Evolutionary conservation across 2,113 vertebrate species (phyloP).

Genomic region (Microtus pennsylvanicus): DNA sequence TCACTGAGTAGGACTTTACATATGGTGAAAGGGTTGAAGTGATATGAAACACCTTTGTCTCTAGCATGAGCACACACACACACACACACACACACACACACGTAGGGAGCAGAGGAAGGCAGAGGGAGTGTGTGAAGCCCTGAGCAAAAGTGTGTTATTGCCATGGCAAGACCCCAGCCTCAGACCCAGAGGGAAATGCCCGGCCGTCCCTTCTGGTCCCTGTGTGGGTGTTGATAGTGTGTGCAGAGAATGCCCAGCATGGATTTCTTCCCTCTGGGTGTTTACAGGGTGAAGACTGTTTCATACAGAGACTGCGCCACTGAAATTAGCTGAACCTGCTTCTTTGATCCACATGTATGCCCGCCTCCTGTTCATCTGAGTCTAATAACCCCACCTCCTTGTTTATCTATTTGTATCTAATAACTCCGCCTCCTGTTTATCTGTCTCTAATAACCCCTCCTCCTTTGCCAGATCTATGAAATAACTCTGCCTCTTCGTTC

Average conservation of each 20-base stretch:
- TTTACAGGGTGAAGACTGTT: background rate
- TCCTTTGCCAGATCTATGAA: background rate
- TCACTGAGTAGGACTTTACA: background rate
- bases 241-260: background rate
- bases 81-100: background rate
- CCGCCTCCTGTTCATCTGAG: background rate
- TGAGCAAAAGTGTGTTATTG: background rate
- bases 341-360: background rate
- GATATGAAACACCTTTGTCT: background rate
- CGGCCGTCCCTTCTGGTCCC: background rate
- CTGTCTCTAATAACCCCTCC: background rate
- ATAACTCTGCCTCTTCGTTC: background rate
- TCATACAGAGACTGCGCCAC: background rate
- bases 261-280: too few relatives aligned
- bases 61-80: background rate
- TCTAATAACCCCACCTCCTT: background rate
- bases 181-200: background rate
- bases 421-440: background rate
- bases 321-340: background rate
- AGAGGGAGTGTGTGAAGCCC: background rate
- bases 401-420: too few relatives aligned
- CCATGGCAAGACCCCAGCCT: background rate
- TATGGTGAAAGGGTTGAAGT: background rate
- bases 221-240: background rate
- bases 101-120: background rate